Conservation (phyloP, 2,888 invertebrate species). For the Euclidia mi region DNA sequence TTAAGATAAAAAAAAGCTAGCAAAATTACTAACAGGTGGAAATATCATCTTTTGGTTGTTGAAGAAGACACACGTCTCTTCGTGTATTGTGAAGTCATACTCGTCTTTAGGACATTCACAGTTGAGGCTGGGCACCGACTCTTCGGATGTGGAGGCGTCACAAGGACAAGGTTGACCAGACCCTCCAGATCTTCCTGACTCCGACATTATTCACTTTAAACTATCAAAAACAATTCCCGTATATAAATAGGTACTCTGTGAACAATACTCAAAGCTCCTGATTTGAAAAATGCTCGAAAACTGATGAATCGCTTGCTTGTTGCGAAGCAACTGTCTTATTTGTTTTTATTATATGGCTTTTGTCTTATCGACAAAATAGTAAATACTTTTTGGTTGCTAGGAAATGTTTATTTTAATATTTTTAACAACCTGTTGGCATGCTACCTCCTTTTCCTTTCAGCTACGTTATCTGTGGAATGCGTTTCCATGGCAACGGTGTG, state of each 20-base stretch:
- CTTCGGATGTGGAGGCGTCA: conserved; percentile 54
- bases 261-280: conserved; percentile 26
- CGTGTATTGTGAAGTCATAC: conserved; percentile 73
- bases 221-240: conserved; percentile 30
- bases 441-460: conserved; percentile 8
- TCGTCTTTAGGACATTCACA: conserved; percentile 78
- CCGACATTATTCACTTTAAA: conserved; percentile 54
- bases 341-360: not conserved
- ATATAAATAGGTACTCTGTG: too few relatives aligned
- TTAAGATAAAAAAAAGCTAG: too few relatives aligned
- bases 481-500: conserved; percentile 62
- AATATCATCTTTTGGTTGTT: conserved; percentile 75
- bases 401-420: not conserved
- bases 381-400: conserved; percentile 5
- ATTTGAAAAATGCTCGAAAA: conserved; percentile 42
- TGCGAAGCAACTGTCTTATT: conserved; percentile 60
- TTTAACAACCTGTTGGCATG: too few relatives aligned
- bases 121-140: conserved; percentile 48
- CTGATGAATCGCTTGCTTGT: conserved; percentile 50
- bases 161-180: conserved; percentile 64
- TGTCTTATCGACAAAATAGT: conserved; percentile 21
- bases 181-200: conserved; percentile 41
- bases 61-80: conserved; percentile 71
- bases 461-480: too few relatives aligned
- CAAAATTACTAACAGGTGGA: conserved; percentile 71